Conservation (phyloP, 2,888 invertebrate genomes). For the Pardosa pseudoannulata region DNA sequence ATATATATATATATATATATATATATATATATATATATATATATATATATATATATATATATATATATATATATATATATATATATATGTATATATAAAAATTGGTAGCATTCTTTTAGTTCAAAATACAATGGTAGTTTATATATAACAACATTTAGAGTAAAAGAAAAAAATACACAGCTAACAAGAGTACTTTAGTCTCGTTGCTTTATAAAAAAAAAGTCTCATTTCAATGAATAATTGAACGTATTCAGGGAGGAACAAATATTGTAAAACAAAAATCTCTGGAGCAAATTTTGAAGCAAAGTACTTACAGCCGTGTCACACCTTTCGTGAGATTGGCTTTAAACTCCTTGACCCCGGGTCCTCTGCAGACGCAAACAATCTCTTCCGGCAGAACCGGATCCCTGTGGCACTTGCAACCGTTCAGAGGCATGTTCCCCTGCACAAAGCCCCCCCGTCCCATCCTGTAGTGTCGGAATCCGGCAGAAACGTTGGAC, state of each 20-base stretch:
- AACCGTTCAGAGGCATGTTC: conserved; percentile 37
- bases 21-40: too few species aligned
- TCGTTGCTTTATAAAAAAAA: too few species aligned
- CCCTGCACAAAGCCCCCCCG: conserved; percentile 21
- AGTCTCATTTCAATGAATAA: background rate
- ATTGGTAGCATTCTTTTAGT: too few species aligned
- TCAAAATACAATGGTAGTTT: too few species aligned
- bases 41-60: too few species aligned
- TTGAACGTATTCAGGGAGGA: background rate
- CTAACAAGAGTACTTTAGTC: too few species aligned
- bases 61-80: too few species aligned
- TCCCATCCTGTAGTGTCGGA: conserved; percentile 57
- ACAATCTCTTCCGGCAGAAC: conserved; percentile 50
- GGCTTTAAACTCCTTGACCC: conserved; percentile 60
- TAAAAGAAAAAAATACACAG: too few species aligned
- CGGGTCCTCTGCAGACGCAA: conserved; percentile 58
- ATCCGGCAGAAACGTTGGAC: conserved; percentile 42
- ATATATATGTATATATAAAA: too few species aligned
- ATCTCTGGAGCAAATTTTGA: background rate
- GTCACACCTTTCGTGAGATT: conserved; percentile 66
- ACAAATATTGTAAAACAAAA: conserved; percentile 14
- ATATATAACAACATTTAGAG: too few species aligned
- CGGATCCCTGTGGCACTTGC: conserved; percentile 59
- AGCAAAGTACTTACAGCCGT: conserved; percentile 55
- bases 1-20: too few species aligned